These are phyloP conservation scores for Hemiscyllium ocellatum DNA, from an alignment of 2,113 vertebrate species.

Conservation along the genomic window DNA sequence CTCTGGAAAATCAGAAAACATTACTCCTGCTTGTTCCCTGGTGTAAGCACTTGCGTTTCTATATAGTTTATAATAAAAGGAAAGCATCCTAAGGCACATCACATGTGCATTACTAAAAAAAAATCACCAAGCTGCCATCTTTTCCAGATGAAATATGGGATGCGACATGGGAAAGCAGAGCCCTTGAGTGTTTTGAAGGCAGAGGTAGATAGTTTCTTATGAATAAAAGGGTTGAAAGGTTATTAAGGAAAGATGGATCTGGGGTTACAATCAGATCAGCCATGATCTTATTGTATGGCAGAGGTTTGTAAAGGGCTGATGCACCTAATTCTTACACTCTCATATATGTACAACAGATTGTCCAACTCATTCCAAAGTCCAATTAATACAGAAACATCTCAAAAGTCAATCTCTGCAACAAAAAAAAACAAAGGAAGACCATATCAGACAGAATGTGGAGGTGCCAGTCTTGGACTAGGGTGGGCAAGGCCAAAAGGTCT, in stretches of 20 bases:
- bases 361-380: not conserved
- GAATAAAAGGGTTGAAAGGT: no score
- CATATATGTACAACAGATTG: not conserved
- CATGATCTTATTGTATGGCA: no score
- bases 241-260: no score
- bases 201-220: no score
- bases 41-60: not conserved
- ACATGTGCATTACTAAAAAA: not conserved
- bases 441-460: not conserved
- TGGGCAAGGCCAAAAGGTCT: no score
- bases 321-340: no score
- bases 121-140: not conserved
- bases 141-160: not conserved
- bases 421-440: no score
- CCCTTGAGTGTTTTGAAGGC: no score
- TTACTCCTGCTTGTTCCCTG: not conserved
- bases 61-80: not conserved
- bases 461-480: no score
- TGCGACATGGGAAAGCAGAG: not conserved
- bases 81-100: not conserved
- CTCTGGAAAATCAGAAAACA: not conserved
- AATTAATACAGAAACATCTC: not conserved
- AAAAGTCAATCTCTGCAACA: not conserved
- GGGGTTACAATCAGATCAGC: no score
- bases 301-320: no score